Evolutionary conservation across 64 coral and sea anemone genomes (phyloP).

Genomic region (Actinia tenebrosa): DNA sequence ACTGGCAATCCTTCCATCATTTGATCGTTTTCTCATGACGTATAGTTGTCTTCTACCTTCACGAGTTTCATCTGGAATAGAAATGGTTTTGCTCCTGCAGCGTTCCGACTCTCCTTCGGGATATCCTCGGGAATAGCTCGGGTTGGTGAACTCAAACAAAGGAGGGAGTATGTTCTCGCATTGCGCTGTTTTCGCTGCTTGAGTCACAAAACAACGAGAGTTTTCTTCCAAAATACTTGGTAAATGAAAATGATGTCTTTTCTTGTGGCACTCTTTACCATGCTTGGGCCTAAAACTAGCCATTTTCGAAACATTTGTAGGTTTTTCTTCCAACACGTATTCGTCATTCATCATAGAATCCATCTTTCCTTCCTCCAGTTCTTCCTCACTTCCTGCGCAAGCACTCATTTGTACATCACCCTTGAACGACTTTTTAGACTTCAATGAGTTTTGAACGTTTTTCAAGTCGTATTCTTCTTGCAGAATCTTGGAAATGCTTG

Average conservation of each 20-base stretch:
- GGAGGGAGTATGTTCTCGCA: background rate
- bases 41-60: background rate
- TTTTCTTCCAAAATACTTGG: slow-evolving; percentile 15
- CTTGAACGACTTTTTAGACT: background rate
- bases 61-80: background rate
- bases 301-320: background rate
- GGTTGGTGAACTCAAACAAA: background rate
- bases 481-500: slow-evolving; percentile 54
- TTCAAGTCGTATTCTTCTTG: slow-evolving; percentile 36
- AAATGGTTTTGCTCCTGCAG: background rate
- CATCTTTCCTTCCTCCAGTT: background rate
- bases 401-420: too few species aligned
- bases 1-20: background rate
- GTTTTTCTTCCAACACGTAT: background rate
- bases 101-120: background rate
- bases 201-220: background rate
- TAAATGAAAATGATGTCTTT: slow-evolving; percentile 11
- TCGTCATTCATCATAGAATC: background rate
- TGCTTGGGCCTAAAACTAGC: background rate
- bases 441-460: slow-evolving; percentile 27
- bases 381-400: background rate
- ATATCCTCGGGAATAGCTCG: background rate
- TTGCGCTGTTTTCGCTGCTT: background rate
- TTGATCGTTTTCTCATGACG: background rate
- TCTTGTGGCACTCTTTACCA: background rate